A percentile compares a stretch with the other conserved stretches of the same genome.
Evolutionary conservation across 1,140 invertebrate genomes (phyloP).

Genomic region (Heliconius hewitsoni): DNA sequence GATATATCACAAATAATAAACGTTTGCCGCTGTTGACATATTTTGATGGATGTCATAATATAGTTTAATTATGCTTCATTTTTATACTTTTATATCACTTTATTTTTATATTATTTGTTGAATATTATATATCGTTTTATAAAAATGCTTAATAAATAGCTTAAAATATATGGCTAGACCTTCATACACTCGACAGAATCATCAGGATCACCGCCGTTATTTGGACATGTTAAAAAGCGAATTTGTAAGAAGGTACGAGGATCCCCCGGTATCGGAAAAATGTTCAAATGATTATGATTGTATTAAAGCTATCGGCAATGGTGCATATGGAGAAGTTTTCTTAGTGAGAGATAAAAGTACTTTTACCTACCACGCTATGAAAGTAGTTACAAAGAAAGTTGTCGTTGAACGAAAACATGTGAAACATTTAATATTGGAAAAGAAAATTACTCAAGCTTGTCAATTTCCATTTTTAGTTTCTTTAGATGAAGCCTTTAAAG

Average conservation of each 20-base stretch:
- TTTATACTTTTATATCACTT: conserved; percentile 1
- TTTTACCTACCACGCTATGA: conserved; percentile 91
- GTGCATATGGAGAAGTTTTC: conserved; percentile 94
- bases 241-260: conserved; percentile 57
- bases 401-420: conserved; percentile 93
- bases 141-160: conserved; percentile 39
- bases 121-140: conserved; percentile 11
- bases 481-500: conserved; percentile 91
- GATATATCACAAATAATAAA: conserved; percentile 5
- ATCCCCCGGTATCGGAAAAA: conserved; percentile 42
- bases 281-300: conserved; percentile 57
- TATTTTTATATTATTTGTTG: conserved; percentile 7
- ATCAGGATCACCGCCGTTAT: conserved; percentile 65
- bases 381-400: conserved; percentile 93
- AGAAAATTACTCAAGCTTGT: conserved; percentile 89
- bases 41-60: conserved; percentile 3
- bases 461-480: conserved; percentile 92
- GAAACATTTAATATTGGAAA: conserved; percentile 90
- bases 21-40: neutral
- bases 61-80: neutral
- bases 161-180: conserved; percentile 54
- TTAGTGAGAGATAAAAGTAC: conserved; percentile 86
- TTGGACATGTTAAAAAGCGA: conserved; percentile 66
- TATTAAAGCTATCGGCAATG: conserved; percentile 88
- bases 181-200: conserved; percentile 53